Conservation (phyloP, 2,888 invertebrate genomes). For the Nipponacmea schrenckii region DNA sequence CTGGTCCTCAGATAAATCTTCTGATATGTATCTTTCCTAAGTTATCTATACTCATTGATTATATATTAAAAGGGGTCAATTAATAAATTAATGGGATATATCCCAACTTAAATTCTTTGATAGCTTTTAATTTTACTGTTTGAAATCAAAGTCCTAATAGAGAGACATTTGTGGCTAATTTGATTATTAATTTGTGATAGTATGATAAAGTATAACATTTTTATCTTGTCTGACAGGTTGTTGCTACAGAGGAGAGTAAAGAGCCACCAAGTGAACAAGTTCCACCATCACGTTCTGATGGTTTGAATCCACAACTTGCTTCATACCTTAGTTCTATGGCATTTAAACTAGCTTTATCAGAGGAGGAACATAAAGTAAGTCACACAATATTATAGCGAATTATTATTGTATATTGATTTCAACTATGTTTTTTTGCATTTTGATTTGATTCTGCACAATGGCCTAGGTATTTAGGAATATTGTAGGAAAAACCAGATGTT, state of each 20-base stretch:
- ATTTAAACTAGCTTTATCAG: constrained; percentile 61
- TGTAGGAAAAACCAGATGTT: not conserved
- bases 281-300: constrained; percentile 54
- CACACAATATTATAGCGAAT: not conserved
- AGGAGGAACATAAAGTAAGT: constrained; percentile 59
- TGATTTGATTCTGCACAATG: not conserved
- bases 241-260: constrained; percentile 58
- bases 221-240: constrained; percentile 43
- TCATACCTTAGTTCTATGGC: constrained; percentile 56
- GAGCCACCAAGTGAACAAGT: constrained; percentile 61
- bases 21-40: too few species aligned
- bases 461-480: not conserved
- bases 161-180: too few species aligned
- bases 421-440: not conserved
- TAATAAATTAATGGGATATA: too few species aligned
- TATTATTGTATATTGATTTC: not conserved
- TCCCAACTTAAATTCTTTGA: too few species aligned
- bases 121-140: too few species aligned
- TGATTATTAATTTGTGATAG: too few species aligned
- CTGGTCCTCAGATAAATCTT: too few species aligned
- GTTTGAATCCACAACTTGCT: constrained; percentile 54
- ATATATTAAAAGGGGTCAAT: too few species aligned
- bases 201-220: too few species aligned
- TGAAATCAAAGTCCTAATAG: too few species aligned
- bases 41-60: too few species aligned